A percentile compares a stretch with the other conserved stretches of the same genome.
Conservation (phyloP, 2,888 invertebrate genomes). For the Pelosia muscerda region DNA sequence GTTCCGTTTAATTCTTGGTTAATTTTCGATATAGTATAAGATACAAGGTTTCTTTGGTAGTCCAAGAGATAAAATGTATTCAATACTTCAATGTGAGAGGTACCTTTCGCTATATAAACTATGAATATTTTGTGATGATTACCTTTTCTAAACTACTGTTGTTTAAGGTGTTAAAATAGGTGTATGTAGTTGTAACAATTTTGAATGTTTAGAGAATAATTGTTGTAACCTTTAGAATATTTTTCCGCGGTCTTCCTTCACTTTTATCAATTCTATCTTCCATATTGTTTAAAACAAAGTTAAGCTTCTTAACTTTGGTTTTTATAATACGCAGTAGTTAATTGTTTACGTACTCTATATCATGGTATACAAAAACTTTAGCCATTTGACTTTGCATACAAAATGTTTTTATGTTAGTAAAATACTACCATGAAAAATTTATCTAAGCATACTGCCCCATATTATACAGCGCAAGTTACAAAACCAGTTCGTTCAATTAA, state of each 20-base stretch:
- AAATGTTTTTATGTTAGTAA: background rate
- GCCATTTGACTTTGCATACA: too few relatives aligned
- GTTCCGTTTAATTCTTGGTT: constrained; percentile 8
- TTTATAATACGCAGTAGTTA: background rate
- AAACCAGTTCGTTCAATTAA: too few relatives aligned
- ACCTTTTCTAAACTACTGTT: constrained; percentile 24
- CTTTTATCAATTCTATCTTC: background rate
- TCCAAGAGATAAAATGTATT: background rate
- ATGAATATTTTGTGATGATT: constrained; percentile 22
- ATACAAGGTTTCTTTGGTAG: background rate
- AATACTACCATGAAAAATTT: background rate
- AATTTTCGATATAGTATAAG: background rate
- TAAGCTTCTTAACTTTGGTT: background rate
- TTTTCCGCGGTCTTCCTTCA: constrained; percentile 10
- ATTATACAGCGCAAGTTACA: background rate
- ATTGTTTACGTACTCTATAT: background rate
- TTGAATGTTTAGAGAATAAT: constrained; percentile 45
- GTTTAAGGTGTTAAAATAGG: constrained; percentile 40
- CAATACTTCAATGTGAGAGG: background rate
- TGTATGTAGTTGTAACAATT: constrained; percentile 46
- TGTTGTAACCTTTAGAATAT: constrained; percentile 38
- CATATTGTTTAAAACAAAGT: background rate
- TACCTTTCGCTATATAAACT: background rate
- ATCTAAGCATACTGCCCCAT: background rate
- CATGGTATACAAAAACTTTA: background rate